Percentiles rank a stretch among this genome's conserved stretches.
These are phyloP conservation scores for Solea senegalensis DNA, from an alignment of 2,113 vertebrate genomes.

Conservation along the genomic window DNA sequence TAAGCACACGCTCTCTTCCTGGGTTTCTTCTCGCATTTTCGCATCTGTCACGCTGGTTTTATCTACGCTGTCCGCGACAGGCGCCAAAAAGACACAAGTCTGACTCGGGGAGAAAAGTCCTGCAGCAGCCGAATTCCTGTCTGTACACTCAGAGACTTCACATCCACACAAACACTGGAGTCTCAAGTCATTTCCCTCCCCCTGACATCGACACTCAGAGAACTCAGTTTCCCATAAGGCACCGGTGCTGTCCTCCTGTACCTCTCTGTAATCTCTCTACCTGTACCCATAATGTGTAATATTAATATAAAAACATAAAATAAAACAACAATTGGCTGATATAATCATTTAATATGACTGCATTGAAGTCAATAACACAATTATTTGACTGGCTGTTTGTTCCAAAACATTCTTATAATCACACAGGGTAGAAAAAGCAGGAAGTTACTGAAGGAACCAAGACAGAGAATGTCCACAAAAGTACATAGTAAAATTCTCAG, in stretches of 20 bases:
- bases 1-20: constrained; percentile 52
- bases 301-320: too few relatives aligned
- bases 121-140: constrained; percentile 39
- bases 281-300: too few relatives aligned
- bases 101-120: constrained; percentile 35
- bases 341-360: neutral
- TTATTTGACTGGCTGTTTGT: too few relatives aligned
- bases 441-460: too few relatives aligned
- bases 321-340: too few relatives aligned
- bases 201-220: constrained; percentile 57
- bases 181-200: constrained; percentile 27
- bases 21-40: constrained; percentile 64
- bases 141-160: constrained; percentile 36
- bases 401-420: too few relatives aligned
- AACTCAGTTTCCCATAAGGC: constrained; percentile 80
- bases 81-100: neutral
- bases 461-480: too few relatives aligned
- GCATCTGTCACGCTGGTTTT: constrained; percentile 1
- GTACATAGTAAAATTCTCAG: too few relatives aligned
- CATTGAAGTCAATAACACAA: neutral
- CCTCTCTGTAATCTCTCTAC: too few relatives aligned
- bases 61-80: neutral
- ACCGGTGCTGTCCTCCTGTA: constrained; percentile 10
- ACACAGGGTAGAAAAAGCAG: too few relatives aligned
- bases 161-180: constrained; percentile 26